A percentile compares a stretch with the other conserved stretches of the same genome.
phyloP scores from a whole-genome alignment of 2,797 vertebrate genomes.

The Delichon dasypus region DNA sequence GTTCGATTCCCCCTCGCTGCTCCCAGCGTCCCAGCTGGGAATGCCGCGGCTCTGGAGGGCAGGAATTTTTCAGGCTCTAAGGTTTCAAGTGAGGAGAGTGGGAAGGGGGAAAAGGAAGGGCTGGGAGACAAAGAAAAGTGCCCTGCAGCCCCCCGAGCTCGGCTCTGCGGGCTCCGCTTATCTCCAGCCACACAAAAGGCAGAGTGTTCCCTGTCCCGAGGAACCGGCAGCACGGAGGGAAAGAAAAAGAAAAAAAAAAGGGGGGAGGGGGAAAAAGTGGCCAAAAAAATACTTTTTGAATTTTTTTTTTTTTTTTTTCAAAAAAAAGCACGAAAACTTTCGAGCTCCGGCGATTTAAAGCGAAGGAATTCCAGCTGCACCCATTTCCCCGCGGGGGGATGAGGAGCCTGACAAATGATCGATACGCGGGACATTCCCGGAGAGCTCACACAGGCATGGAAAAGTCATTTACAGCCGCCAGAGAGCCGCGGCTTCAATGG shows the following conservation, averaged over 20 bases:
- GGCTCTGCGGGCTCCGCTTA: background rate
- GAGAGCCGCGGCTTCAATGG: background rate
- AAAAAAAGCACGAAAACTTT: background rate
- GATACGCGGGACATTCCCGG: background rate
- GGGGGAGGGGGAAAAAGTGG: too few relatives aligned
- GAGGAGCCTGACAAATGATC: background rate
- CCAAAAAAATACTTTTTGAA: too few relatives aligned
- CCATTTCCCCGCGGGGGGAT: background rate
- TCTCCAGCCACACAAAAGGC: constrained; percentile 13
- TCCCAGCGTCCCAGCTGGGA: background rate
- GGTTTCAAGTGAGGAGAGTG: constrained; percentile 9
- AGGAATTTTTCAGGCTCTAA: constrained; percentile 30
- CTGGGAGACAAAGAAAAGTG: constrained; percentile 58
- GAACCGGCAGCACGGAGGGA: background rate
- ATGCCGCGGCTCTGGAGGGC: background rate
- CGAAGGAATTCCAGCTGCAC: background rate
- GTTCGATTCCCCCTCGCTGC: background rate
- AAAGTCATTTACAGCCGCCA: constrained; percentile 28
- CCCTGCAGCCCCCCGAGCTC: background rate
- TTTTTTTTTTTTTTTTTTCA: too few relatives aligned
- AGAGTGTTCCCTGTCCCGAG: background rate
- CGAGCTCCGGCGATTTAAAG: background rate
- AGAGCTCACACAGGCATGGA: background rate
- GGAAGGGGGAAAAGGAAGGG: background rate
- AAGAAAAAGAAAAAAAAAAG: background rate